These are phyloP conservation scores for Macrocentrus cingulum DNA, from an alignment of 1,140 invertebrate species.

Conservation along the genomic window DNA sequence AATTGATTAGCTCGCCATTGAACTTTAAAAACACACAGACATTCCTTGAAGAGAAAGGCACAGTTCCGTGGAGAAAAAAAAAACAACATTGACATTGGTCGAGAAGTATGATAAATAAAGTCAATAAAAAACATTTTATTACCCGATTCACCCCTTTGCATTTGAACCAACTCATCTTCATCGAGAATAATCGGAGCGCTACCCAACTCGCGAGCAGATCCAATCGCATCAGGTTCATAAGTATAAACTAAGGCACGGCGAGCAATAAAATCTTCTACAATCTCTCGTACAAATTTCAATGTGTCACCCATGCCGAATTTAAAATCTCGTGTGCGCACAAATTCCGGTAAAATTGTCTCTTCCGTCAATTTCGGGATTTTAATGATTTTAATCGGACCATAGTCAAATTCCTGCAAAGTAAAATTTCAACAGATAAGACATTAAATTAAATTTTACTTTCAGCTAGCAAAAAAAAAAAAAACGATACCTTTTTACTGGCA, in stretches of 20 bases:
- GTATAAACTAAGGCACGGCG: conserved; percentile 53
- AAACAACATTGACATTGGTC: too few species aligned
- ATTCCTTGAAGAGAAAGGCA: conserved; percentile 23
- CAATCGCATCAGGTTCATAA: conserved; percentile 40
- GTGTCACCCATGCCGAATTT: conserved; percentile 42
- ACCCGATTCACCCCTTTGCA: conserved; percentile 32
- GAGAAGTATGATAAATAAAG: neutral
- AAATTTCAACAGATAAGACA: conserved; percentile 16
- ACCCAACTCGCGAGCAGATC: conserved; percentile 32
- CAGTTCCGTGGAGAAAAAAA: neutral
- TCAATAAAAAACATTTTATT: conserved; percentile 1
- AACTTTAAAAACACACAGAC: too few species aligned
- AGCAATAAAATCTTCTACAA: conserved; percentile 48
- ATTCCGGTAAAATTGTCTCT: conserved; percentile 41
- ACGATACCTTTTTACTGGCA: conserved; percentile 43
- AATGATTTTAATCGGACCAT: conserved; percentile 51
- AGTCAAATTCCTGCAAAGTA: conserved; percentile 45
- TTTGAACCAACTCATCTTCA: conserved; percentile 45
- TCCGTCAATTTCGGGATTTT: conserved; percentile 43
- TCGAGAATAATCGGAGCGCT: conserved; percentile 45
- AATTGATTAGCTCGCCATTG: too few species aligned
- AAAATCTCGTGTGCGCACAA: conserved; percentile 36
- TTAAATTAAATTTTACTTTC: conserved; percentile 3
- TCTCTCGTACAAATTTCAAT: conserved; percentile 46
- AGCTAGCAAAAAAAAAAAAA: conserved; percentile 1